Conservation (phyloP, 2,888 invertebrate species). For the Drosophila greeni region DNA sequence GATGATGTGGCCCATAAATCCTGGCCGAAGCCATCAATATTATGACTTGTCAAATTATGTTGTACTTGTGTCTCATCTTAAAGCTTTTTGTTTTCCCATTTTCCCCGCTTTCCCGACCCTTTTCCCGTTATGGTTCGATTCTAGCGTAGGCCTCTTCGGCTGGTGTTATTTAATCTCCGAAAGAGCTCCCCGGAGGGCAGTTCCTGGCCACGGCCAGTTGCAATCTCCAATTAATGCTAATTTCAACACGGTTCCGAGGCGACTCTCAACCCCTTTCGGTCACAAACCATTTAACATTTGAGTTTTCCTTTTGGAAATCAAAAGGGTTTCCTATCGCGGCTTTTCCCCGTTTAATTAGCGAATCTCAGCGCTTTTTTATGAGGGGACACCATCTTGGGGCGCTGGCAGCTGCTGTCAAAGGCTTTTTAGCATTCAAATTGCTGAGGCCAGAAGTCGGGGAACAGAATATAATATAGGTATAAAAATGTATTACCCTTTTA, state of each 20-base stretch:
- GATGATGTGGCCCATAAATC: constrained; percentile 68
- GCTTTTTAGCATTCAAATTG: constrained; percentile 10
- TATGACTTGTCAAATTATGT: constrained; percentile 73
- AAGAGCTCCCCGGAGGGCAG: constrained; percentile 56
- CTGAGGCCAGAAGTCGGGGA: neutral
- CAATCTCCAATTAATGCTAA: constrained; percentile 69
- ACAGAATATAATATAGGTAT: neutral
- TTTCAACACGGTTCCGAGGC: constrained; percentile 37
- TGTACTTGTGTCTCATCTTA: constrained; percentile 54
- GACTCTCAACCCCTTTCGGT: constrained; percentile 45
- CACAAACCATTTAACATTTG: constrained; percentile 52
- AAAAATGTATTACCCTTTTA: too few relatives aligned
- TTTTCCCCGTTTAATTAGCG: constrained; percentile 57
- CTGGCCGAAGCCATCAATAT: constrained; percentile 64
- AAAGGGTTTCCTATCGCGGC: constrained; percentile 12
- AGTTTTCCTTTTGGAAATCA: constrained; percentile 9
- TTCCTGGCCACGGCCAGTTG: constrained; percentile 37
- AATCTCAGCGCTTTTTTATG: constrained; percentile 52
- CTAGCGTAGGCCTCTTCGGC: constrained; percentile 5
- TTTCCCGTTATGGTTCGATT: neutral
- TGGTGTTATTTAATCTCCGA: constrained; percentile 25
- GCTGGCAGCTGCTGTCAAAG: constrained; percentile 22
- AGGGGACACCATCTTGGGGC: constrained; percentile 23
- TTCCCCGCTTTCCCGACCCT: constrained; percentile 2
- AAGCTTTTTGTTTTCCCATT: constrained; percentile 38